Evolutionary conservation across 2,888 invertebrate species (phyloP).

Genomic region (Dromius quadrimaculatus): DNA sequence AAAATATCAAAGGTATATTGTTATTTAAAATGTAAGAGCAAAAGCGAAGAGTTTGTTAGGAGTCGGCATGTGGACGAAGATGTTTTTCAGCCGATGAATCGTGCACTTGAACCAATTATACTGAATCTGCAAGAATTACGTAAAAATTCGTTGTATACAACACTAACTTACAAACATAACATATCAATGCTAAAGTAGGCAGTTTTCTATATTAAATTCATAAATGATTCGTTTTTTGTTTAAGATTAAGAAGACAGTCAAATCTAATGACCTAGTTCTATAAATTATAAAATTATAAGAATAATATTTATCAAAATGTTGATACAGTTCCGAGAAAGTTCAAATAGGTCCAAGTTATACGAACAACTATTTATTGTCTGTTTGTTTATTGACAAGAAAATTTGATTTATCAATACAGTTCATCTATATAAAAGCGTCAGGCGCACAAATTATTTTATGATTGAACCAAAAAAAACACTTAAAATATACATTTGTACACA

Average conservation of each 20-base stretch:
- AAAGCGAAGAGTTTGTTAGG: conserved; percentile 21
- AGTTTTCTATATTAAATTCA: background rate
- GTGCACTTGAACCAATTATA: conserved; percentile 33
- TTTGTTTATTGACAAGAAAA: conserved; percentile 32
- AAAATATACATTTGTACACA: too few relatives aligned
- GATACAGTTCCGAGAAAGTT: background rate
- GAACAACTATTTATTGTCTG: conserved; percentile 10
- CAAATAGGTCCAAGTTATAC: conserved; percentile 14
- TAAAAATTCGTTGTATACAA: conserved; percentile 12
- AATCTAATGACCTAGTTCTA: too few relatives aligned
- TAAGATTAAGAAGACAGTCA: conserved; percentile 33
- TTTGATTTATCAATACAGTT: conserved; percentile 26
- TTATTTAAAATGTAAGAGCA: conserved; percentile 39
- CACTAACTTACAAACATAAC: background rate
- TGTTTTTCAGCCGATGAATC: conserved; percentile 9
- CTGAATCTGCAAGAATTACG: conserved; percentile 46
- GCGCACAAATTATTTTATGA: too few relatives aligned
- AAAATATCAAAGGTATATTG: conserved; percentile 44
- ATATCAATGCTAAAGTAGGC: background rate
- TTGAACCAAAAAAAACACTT: too few relatives aligned
- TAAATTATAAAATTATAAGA: background rate
- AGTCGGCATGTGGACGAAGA: conserved; percentile 25
- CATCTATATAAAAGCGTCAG: too few relatives aligned
- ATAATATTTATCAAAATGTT: conserved; percentile 1
- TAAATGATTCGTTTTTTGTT: conserved; percentile 10